phyloP scores from a whole-genome alignment of 2,888 invertebrate species.

The Calliphora vomitoria region DNA sequence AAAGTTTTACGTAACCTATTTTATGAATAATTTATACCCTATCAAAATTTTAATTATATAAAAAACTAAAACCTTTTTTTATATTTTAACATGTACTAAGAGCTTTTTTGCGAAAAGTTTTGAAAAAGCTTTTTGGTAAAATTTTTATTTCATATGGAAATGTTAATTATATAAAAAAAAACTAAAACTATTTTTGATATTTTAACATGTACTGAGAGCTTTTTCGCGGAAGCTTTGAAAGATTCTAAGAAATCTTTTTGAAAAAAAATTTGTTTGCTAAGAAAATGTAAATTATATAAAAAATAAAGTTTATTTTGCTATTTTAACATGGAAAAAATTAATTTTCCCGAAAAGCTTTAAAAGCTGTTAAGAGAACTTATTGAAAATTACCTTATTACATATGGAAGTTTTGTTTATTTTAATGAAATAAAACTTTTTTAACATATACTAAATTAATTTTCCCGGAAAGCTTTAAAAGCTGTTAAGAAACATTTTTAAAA shows the following conservation, averaged over 20 bases:
- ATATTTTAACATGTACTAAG: background rate
- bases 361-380: background rate
- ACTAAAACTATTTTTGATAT: too few relatives aligned
- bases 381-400: too few relatives aligned
- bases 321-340: too few relatives aligned
- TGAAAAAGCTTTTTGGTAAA: background rate
- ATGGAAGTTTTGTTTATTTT: too few relatives aligned
- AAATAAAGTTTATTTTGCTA: background rate
- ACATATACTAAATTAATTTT: background rate
- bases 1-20: too few relatives aligned
- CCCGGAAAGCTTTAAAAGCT: background rate
- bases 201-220: background rate
- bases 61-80: too few relatives aligned
- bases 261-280: background rate
- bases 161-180: too few relatives aligned
- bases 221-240: background rate
- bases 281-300: background rate
- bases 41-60: too few relatives aligned
- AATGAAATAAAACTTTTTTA: background rate
- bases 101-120: background rate
- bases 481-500: background rate
- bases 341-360: background rate
- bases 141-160: too few relatives aligned
- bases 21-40: too few relatives aligned
- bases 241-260: background rate